Conservation (phyloP, 1,140 invertebrate genomes). For the Pristionchus pacificus region DNA sequence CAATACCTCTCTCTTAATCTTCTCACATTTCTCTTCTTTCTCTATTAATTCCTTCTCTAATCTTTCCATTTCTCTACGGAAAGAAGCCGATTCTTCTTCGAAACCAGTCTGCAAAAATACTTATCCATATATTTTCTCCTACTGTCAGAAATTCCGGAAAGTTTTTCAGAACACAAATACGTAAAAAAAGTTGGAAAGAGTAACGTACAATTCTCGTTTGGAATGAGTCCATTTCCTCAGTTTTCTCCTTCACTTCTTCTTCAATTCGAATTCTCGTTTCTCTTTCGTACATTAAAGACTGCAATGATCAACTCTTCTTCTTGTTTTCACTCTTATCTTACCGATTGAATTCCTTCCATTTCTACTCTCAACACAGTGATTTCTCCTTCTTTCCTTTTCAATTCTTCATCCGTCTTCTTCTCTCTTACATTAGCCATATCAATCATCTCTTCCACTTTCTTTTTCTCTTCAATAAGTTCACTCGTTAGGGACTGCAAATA, state of each 20-base stretch:
- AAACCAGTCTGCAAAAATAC: not conserved
- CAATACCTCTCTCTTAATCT: not conserved
- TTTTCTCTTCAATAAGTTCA: not conserved
- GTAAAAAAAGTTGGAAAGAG: too few relatives aligned
- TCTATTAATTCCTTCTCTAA: slow-evolving; percentile 7
- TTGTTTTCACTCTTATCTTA: not conserved
- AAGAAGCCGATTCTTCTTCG: slow-evolving; percentile 15
- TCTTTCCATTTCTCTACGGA: slow-evolving; percentile 5
- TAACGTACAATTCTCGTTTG: slow-evolving; percentile 8
- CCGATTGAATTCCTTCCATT: not conserved
- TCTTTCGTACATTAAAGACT: slow-evolving; percentile 5
- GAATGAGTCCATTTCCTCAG: slow-evolving; percentile 5
- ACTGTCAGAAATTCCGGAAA: not conserved
- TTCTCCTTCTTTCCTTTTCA: slow-evolving; percentile 2
- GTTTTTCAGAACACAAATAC: too few relatives aligned
- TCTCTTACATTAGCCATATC: not conserved
- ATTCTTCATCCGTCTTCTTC: not conserved
- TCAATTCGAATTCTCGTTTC: not conserved
- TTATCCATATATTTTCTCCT: not conserved
- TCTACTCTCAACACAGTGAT: slow-evolving; percentile 6
- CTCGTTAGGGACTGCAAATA: slow-evolving; percentile 1
- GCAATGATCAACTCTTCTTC: not conserved
- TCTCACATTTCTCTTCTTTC: slow-evolving; percentile 2
- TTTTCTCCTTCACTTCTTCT: slow-evolving; percentile 6
- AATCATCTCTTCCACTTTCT: not conserved